These are phyloP conservation scores for Acleris laterana DNA, from an alignment of 2,888 invertebrate genomes.

Conservation along the genomic window DNA sequence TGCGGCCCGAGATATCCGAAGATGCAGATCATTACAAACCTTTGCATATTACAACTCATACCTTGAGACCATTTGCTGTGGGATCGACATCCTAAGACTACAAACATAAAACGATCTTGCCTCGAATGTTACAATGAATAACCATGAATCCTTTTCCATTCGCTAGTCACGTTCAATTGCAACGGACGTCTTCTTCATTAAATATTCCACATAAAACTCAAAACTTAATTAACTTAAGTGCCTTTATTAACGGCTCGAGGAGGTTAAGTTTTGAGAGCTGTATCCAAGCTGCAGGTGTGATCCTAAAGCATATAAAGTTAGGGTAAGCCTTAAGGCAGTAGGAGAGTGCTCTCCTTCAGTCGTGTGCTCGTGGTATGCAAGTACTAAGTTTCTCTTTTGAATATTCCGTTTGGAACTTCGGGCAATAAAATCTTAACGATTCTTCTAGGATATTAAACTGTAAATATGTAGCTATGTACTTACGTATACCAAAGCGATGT, in stretches of 20 bases:
- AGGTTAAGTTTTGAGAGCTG: constrained; percentile 16
- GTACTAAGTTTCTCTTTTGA: constrained; percentile 34
- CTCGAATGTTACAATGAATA: too few relatives aligned
- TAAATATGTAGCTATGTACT: constrained; percentile 82
- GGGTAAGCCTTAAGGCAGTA: constrained; percentile 17
- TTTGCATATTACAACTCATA: too few relatives aligned
- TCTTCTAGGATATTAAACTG: constrained; percentile 60
- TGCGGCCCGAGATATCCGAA: too few relatives aligned
- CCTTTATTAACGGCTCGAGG: constrained; percentile 4
- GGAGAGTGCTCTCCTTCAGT: constrained; percentile 2
- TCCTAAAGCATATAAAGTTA: constrained; percentile 22
- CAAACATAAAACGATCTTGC: too few relatives aligned
- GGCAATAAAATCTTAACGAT: constrained; percentile 77
- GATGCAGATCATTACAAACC: too few relatives aligned
- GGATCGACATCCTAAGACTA: too few relatives aligned
- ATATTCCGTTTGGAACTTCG: constrained; percentile 66
- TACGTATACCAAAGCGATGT: constrained; percentile 84
- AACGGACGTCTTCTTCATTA: neutral
- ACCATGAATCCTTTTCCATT: neutral
- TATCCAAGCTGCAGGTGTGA: constrained; percentile 29
- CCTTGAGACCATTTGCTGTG: too few relatives aligned
- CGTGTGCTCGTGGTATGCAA: constrained; percentile 3
- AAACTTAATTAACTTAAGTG: constrained; percentile 7
- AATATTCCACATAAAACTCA: neutral
- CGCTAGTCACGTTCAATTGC: neutral